phyloP scores from a whole-genome alignment of 2,888 invertebrate genomes.

The Eilema caniola region DNA sequence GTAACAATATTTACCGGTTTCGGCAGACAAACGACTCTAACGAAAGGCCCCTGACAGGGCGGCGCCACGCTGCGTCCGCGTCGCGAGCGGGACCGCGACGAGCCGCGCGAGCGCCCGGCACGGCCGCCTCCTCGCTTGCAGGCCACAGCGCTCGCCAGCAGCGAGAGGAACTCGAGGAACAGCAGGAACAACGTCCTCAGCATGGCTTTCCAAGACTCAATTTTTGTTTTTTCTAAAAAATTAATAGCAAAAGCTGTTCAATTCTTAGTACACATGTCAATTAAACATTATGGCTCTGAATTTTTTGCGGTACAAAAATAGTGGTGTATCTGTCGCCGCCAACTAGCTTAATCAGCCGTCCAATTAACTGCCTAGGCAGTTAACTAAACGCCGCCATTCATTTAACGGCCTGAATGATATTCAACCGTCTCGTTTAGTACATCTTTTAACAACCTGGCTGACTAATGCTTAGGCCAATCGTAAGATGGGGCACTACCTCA shows the following conservation, averaged over 20 bases:
- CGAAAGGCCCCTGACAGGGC: background rate
- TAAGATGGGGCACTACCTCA: too few relatives aligned
- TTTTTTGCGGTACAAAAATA: too few relatives aligned
- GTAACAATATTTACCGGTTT: background rate
- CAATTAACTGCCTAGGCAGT: too few relatives aligned
- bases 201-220: background rate
- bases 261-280: background rate
- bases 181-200: background rate
- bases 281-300: background rate
- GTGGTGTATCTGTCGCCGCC: too few relatives aligned
- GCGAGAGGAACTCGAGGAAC: background rate
- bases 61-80: background rate
- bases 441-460: too few relatives aligned
- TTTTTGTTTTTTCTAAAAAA: constrained; percentile 10
- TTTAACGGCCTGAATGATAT: too few relatives aligned
- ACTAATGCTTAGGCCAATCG: too few relatives aligned
- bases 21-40: background rate
- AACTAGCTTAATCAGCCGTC: too few relatives aligned
- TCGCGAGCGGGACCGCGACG: background rate
- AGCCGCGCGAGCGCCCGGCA: too few relatives aligned
- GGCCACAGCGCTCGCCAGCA: background rate
- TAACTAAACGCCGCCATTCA: too few relatives aligned
- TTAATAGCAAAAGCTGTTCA: background rate
- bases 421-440: too few relatives aligned
- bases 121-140: too few relatives aligned